Conservation (phyloP, 1,140 invertebrate genomes). For the Copidosoma floridanum region DNA sequence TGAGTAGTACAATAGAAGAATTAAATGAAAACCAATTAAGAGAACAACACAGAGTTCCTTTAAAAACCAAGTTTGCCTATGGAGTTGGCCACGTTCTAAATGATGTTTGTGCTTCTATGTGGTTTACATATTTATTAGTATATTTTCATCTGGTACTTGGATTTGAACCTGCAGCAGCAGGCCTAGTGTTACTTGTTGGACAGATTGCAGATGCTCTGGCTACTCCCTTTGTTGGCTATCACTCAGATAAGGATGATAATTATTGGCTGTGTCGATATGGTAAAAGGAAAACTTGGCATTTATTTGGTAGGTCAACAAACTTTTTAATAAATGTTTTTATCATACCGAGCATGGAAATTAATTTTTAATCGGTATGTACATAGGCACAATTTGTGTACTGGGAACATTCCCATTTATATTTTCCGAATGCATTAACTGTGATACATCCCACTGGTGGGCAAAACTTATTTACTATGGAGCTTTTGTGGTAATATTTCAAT, state of each 20-base stretch:
- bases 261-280: constrained; percentile 73
- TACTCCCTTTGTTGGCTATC: constrained; percentile 86
- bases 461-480: constrained; percentile 84
- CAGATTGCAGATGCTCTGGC: constrained; percentile 87
- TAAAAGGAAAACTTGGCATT: constrained; percentile 88
- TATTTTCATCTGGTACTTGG: constrained; percentile 83
- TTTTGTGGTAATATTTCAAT: constrained; percentile 93
- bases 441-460: constrained; percentile 65
- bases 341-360: constrained; percentile 2
- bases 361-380: no score
- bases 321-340: constrained; percentile 13
- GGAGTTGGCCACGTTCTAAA: constrained; percentile 79
- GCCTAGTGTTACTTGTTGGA: constrained; percentile 78
- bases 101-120: constrained; percentile 93
- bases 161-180: constrained; percentile 74
- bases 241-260: constrained; percentile 74
- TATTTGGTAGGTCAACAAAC: constrained; percentile 67
- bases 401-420: constrained; percentile 90
- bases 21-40: not conserved
- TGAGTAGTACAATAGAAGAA: constrained; percentile 64
- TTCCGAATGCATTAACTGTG: constrained; percentile 74
- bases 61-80: constrained; percentile 41
- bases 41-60: constrained; percentile 6
- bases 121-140: constrained; percentile 96
- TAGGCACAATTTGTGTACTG: constrained; percentile 76